phyloP scores from a whole-genome alignment of 2,888 invertebrate species.

The Cantharis rustica region DNA sequence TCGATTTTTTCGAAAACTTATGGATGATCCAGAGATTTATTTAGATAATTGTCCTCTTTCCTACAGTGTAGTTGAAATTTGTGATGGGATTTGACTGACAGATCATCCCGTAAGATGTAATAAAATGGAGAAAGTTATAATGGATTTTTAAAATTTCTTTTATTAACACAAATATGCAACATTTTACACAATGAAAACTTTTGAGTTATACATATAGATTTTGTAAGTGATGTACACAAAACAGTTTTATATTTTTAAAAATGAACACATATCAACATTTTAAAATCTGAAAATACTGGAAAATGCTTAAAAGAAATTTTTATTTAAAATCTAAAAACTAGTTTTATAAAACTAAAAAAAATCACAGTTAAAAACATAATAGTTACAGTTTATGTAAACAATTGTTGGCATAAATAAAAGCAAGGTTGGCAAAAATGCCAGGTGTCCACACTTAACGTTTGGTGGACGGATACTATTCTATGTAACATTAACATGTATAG shows the following conservation, averaged over 20 bases:
- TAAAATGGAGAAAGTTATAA: no score
- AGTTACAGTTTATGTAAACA: background rate
- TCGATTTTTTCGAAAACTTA: no score
- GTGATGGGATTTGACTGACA: no score
- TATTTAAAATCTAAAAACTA: background rate
- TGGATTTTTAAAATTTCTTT: conserved; percentile 32
- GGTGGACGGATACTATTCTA: conserved; percentile 52
- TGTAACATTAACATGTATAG: conserved; percentile 41
- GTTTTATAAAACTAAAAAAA: conserved; percentile 4
- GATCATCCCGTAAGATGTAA: no score
- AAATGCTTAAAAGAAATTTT: background rate
- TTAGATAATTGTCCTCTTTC: no score
- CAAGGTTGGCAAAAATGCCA: conserved; percentile 11
- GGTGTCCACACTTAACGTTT: conserved; percentile 36
- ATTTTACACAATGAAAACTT: conserved; percentile 40
- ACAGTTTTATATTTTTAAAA: background rate
- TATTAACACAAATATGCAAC: conserved; percentile 48
- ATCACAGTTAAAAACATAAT: conserved; percentile 2
- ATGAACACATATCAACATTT: background rate
- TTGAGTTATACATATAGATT: background rate
- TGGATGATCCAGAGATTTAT: no score
- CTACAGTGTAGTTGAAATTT: no score
- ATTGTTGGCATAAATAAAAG: background rate
- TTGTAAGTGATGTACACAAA: background rate
- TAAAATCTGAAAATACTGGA: background rate